Evolutionary conservation across 1,140 invertebrate species (phyloP), one percentile per base, ranked within the genome.

Genomic region (Drosophila yakuba): DNA sequence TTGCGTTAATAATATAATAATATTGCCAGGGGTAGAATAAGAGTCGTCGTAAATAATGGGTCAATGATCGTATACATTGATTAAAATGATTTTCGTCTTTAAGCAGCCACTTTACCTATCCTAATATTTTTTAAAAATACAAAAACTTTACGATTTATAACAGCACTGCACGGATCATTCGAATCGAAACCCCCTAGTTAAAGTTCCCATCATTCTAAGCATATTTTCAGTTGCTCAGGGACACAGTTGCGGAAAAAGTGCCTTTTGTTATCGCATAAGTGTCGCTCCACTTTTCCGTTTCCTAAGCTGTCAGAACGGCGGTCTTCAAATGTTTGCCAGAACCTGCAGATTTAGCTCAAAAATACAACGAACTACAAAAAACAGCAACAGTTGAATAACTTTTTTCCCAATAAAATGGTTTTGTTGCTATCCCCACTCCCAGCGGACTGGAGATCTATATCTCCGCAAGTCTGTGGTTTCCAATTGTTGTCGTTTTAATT

Each of bases 401-500:
- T 32, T 32, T 32, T 32, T 10, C 8, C 32, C 3, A 32, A 32
- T 32, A 32, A 32, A 32, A 32, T 32, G 74, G 79, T 77, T 68
- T 82, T 82, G 63, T 82, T 80, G 77, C 77, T 80, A 48, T 35
- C 55, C 59, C 23, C 62, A 48, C 68, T 57, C 56, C 59, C 58
- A 54, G 32, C 32, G 32, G 32, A 10, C 7, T 32, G 28, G 28
- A 7, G 28, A 32, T 32, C 28, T 8, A 8, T 32, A 7, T 32
- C 28, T 2, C 8, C 8, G 32, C 32, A 32, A 32, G 32, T 8
- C 28, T 39, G 55, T 15, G 38, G 20, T 12, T 1, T 35, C 36
- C 20, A 8, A 39, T 74, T 78, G 58, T 68, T 78, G 54, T 55
- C 64, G 58, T 86, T 86, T 86, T 78, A 86, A 86, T 86, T 78